phyloP scores from a whole-genome alignment of 2,113 vertebrate genomes.

The Sardina pilchardus region DNA sequence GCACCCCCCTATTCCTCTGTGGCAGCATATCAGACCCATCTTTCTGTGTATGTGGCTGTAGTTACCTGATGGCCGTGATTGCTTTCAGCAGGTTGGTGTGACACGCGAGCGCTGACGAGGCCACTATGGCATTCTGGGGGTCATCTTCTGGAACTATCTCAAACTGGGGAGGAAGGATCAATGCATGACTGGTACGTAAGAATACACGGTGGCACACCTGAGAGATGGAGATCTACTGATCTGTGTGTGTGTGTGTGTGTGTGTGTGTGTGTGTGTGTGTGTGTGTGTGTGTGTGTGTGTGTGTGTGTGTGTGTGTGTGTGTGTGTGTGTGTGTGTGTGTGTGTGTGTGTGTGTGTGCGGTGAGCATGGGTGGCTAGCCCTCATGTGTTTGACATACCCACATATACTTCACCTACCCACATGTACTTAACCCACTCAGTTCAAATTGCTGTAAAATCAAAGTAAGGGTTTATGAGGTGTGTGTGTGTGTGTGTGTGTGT shows the following conservation, averaged over 20 bases:
- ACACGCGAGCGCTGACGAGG: constrained; percentile 77
- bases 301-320: not conserved
- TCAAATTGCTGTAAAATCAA: not conserved
- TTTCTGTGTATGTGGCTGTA: no score
- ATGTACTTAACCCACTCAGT: no score
- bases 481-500: not conserved
- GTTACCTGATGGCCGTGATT: constrained; percentile 69
- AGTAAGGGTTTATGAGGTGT: not conserved
- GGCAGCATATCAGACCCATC: no score
- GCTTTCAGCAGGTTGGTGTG: constrained; percentile 80
- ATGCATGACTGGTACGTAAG: not conserved
- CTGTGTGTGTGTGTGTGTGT: not conserved
- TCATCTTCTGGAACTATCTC: constrained; percentile 90
- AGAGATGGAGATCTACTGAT: no score
- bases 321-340: not conserved
- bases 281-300: not conserved
- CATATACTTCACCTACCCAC: no score
- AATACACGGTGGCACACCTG: not conserved
- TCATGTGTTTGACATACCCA: no score
- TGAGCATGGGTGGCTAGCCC: no score
- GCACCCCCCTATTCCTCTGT: no score
- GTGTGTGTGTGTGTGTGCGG: not conserved
- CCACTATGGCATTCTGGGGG: constrained; percentile 79
- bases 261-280: not conserved
- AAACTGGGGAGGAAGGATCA: constrained; percentile 69